Percentiles rank a stretch among this genome's conserved stretches.
These are phyloP conservation scores for Ips nitidus DNA, from an alignment of 1,140 invertebrate genomes.

Conservation along the genomic window DNA sequence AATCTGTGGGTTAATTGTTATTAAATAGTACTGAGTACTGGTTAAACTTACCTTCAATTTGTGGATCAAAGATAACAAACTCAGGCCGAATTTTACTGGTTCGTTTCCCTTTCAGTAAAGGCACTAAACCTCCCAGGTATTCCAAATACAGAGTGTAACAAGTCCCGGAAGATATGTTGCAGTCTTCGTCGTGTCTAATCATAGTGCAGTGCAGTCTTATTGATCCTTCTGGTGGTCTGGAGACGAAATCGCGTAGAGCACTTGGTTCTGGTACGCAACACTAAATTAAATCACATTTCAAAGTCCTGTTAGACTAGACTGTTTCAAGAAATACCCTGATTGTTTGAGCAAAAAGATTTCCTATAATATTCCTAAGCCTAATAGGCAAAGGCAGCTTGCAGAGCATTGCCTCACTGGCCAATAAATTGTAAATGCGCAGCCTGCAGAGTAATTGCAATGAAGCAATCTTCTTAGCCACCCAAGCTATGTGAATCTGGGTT, in stretches of 20 bases:
- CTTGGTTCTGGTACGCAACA: conserved; percentile 90
- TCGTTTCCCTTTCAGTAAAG: conserved; percentile 91
- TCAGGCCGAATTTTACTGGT: conserved; percentile 97
- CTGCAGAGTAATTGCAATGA: conserved; percentile 86
- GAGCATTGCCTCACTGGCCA: conserved; percentile 63
- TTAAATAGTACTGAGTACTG: not conserved
- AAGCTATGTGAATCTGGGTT: conserved; percentile 84
- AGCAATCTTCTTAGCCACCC: conserved; percentile 87
- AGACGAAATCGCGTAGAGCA: conserved; percentile 89
- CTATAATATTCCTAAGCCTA: conserved; percentile 78
- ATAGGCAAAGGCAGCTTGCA: conserved; percentile 79
- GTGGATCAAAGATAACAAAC: conserved; percentile 97
- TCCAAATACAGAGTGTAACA: conserved; percentile 96
- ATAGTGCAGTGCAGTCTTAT: conserved; percentile 93
- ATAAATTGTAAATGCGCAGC: conserved; percentile 64
- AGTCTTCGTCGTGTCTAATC: conserved; percentile 88
- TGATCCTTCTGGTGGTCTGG: conserved; percentile 79
- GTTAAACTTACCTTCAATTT: conserved; percentile 65
- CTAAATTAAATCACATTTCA: conserved; percentile 55
- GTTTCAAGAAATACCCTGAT: conserved; percentile 69
- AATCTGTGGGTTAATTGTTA: not conserved
- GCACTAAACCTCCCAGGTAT: conserved; percentile 94
- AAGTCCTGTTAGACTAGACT: not conserved
- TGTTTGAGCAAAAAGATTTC: conserved; percentile 92
- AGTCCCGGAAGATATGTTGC: conserved; percentile 65